phyloP scores from a whole-genome alignment of 2,888 invertebrate species.

The Pollenia labialis region DNA sequence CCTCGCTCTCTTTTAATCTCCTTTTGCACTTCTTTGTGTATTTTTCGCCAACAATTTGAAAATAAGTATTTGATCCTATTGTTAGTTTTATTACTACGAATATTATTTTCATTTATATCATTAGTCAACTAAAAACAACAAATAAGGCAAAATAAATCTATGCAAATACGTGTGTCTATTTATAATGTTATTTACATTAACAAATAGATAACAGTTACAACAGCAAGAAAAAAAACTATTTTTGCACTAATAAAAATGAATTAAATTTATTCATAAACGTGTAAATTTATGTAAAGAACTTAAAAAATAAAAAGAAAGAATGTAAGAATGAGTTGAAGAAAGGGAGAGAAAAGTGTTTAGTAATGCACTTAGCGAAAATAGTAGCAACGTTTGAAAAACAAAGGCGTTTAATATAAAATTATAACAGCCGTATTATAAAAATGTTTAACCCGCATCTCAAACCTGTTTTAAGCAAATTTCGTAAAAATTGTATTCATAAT shows the following conservation, averaged over 20 bases:
- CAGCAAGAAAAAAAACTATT: too few relatives aligned
- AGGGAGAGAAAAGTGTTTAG: too few relatives aligned
- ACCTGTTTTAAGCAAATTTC: too few relatives aligned
- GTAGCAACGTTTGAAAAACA: too few relatives aligned
- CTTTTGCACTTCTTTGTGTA: not conserved
- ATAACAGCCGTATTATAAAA: too few relatives aligned
- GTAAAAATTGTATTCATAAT: too few relatives aligned
- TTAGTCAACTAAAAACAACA: not conserved
- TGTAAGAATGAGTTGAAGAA: too few relatives aligned
- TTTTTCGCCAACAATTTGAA: slow-evolving; percentile 4
- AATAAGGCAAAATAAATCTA: not conserved
- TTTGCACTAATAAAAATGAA: slow-evolving; percentile 9
- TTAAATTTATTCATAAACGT: slow-evolving; percentile 10
- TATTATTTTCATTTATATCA: slow-evolving; percentile 8
- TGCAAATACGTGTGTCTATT: not conserved
- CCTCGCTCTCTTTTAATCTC: not conserved
- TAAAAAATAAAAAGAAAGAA: not conserved
- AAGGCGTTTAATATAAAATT: too few relatives aligned
- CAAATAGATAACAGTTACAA: too few relatives aligned
- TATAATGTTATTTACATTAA: not conserved
- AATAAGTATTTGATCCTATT: not conserved
- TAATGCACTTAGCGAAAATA: too few relatives aligned
- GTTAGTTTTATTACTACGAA: not conserved
- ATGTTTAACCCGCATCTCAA: too few relatives aligned
- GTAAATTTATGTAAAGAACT: not conserved